Evolutionary conservation across 2,797 vertebrate genomes (phyloP).

Genomic region (Glyptemys insculpta): DNA sequence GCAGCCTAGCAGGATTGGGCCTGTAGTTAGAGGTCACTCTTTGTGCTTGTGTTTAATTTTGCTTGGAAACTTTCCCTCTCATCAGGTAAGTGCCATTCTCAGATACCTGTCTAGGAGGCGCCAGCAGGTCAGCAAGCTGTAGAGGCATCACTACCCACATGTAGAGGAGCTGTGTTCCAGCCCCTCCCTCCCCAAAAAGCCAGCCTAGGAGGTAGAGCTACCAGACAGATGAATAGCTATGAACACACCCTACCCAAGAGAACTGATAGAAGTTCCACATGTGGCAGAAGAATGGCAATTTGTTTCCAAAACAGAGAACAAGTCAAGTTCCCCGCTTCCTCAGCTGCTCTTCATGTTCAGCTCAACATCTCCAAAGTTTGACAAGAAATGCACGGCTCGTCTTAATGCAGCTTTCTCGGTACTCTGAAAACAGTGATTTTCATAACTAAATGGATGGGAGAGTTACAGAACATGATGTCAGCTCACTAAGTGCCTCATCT

Average conservation of each 20-base stretch:
- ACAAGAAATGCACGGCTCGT: background rate
- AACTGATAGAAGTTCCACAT: background rate
- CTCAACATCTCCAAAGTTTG: background rate
- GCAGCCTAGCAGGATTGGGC: fast-evolving
- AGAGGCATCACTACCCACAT: background rate
- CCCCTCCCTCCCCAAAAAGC: background rate
- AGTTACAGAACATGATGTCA: slow-evolving; percentile 57
- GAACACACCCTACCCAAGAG: background rate
- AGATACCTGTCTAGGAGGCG: background rate
- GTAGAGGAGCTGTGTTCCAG: background rate
- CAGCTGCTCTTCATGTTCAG: background rate
- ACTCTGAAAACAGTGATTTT: slow-evolving; percentile 35
- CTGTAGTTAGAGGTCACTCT: background rate
- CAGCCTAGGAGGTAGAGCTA: background rate
- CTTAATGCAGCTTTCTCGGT: background rate
- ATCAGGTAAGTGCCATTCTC: background rate
- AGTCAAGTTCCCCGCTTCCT: background rate
- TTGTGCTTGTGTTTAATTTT: background rate
- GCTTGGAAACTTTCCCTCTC: background rate
- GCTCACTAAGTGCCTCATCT: slow-evolving; percentile 48
- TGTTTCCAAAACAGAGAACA: background rate
- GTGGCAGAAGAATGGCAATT: background rate
- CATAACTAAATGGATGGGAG: slow-evolving; percentile 29
- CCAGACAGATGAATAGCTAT: background rate
- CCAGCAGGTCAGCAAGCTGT: background rate